A percentile compares a stretch with the other conserved stretches of the same genome.
Evolutionary conservation across 1,140 invertebrate genomes (phyloP).

Genomic region (Colletes latitarsis): DNA sequence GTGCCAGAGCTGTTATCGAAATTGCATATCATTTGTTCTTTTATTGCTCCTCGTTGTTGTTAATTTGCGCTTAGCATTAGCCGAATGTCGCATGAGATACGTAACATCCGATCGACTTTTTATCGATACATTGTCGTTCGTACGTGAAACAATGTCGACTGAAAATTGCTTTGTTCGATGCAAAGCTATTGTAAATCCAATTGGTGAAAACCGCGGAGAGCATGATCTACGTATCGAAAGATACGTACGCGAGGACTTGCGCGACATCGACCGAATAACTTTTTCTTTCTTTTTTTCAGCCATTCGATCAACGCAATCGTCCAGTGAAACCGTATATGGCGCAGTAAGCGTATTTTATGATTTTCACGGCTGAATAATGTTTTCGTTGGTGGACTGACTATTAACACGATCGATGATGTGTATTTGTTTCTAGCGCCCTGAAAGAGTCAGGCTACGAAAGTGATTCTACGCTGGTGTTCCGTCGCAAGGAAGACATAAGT

Average conservation of each 20-base stretch:
- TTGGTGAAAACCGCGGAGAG: not conserved
- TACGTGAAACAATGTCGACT: not conserved
- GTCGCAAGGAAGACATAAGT: constrained; percentile 85
- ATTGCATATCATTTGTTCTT: constrained; percentile 40
- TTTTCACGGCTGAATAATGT: no score
- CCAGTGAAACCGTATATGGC: constrained; percentile 86
- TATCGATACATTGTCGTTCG: constrained; percentile 7
- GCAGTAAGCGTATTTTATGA: constrained; percentile 82
- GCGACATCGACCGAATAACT: not conserved
- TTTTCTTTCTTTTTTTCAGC: constrained; percentile 71
- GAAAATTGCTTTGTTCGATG: not conserved
- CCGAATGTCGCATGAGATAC: constrained; percentile 53
- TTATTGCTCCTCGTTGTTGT: not conserved
- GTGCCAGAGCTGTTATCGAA: not conserved
- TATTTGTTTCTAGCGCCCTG: constrained; percentile 83
- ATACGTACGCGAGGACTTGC: not conserved
- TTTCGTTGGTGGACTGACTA: no score
- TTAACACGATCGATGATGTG: not conserved
- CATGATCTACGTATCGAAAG: constrained; percentile 9
- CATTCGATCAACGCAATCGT: constrained; percentile 77
- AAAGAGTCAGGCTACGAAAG: constrained; percentile 95
- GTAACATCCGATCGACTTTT: not conserved
- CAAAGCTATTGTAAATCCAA: not conserved
- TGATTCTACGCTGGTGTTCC: constrained; percentile 93
- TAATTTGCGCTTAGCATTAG: constrained; percentile 51